Evolutionary conservation across 2,797 vertebrate genomes (phyloP), one percentile per base, ranked within the genome.

Genomic region (Aplochiton taeniatus): DNA sequence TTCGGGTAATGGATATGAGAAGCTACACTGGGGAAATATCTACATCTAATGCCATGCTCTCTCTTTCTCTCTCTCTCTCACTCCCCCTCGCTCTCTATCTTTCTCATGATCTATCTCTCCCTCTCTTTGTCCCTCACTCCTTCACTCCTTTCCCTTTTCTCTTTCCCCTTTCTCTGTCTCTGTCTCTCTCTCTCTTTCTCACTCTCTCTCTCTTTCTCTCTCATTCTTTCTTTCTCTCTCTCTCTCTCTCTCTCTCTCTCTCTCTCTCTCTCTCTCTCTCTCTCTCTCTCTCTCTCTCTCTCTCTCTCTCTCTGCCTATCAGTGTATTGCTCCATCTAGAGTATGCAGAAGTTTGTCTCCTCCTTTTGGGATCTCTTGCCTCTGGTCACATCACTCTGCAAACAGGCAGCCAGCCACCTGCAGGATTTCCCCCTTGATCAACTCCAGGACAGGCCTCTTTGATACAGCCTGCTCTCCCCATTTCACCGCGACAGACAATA

Each of bases 371-470:
- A 81, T 73, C 58, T 55, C 43, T 78, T 8, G 71, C 78, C 80
- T 76, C 69, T 43, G 70, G 84, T 68, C 70, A 60, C 68, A 65
- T 74, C 61, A 51, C 68, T 74, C 72, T 41, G 41, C 64, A 83
- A 76, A 80, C 74, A 72, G 69, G 52, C 70, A 65, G 66, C 31
- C 63, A 78, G 75, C 77, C 80, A 82, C 80, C 76, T 84, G 76
- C 70, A 67, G 58, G 79, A 84, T 72, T 84, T 77, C 69, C 72
- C 54, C 81, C 86, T 86, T 85, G 83, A 87, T 87, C 84, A 80
- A 74, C 66, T 55, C 55, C 56, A 63, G 78, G 81, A 84, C 82
- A 75, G 79, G 55, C 43, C 49, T 44, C 77, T 87, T 87, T 87
- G 84, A 88, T 83, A 64, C 58, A 66, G 11, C 55, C 43, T 20